Base-by-base conservation (phyloP, 2,888 invertebrate species). In the Orthosia incerta region DNA sequence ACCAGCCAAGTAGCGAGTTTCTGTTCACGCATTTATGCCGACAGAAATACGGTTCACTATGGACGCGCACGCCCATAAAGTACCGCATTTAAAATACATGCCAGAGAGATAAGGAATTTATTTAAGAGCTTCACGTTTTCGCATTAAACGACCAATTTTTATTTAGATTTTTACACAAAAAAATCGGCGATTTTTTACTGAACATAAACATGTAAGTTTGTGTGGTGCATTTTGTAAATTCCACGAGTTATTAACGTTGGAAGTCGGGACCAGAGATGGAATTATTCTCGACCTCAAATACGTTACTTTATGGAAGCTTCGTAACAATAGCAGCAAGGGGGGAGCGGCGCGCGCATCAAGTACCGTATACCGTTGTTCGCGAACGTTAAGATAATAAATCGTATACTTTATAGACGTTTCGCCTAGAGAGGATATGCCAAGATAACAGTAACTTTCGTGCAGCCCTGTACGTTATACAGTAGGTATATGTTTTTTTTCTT, bases 401-500 rank as follows among this genome's bases (percentile, higher is more conserved):
- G 85, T 82, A 85, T 93, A 93, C 95, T 95, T 95, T 96, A 95
- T 96, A 91, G 92, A 89, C 94, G 94, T 92, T 91, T 93, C 93
- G 95, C 95, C 96, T 96, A 95, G 95, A 95, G 96, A 96, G 96
- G 96, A 96, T 96, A 96, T 96, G 96, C 95, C 96, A 95, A 96
- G 96, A 96, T 96, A 96, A 96, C 96, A 96, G 96, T 96, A 96
- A 96, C 96, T 96, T 96, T 96, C 95, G 95, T 96, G 95, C 94
- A 92, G 92, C 93, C 93, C 94, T 94, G 88, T 91, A 90, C 91
- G 91, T 89, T 93, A 91, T 93, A 92, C 89, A 90, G 92, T 94
- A 94, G 91, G 91, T 94, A 93, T 89, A 87, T 89, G 87, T 91
- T 84, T 90, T 92, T 92, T 93, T 92, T 89, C 91, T 90, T 92